phyloP scores from a whole-genome alignment of 2,888 invertebrate species.

The Geophilus truncorum region DNA sequence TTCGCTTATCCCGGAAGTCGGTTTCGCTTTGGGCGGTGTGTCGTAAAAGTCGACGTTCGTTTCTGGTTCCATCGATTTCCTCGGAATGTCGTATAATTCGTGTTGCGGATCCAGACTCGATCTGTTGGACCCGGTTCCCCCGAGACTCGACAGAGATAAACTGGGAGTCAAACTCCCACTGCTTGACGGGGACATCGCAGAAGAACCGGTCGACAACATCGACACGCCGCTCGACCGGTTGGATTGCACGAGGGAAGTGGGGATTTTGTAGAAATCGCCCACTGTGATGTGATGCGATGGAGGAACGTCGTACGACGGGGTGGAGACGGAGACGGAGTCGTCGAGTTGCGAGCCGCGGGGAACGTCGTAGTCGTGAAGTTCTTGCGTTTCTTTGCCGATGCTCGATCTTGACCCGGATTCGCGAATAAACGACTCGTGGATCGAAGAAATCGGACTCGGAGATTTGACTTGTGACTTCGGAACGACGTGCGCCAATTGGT shows the following conservation, averaged over 20 bases:
- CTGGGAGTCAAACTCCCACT: conserved; percentile 50
- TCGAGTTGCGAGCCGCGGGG: conserved; percentile 30
- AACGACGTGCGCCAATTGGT: conserved; percentile 38
- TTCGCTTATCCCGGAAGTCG: background rate
- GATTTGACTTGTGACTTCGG: conserved; percentile 35
- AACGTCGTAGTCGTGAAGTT: conserved; percentile 37
- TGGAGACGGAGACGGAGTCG: no score
- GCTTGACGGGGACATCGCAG: conserved; percentile 50
- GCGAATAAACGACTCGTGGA: background rate
- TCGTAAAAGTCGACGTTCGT: conserved; percentile 56
- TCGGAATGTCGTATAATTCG: conserved; percentile 59
- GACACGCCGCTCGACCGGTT: conserved; percentile 48
- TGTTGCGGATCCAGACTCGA: conserved; percentile 50
- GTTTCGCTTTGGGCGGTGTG: conserved; percentile 54
- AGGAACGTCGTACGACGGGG: conserved; percentile 38
- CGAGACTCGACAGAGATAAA: conserved; percentile 50
- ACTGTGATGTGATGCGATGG: conserved; percentile 36
- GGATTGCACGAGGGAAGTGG: conserved; percentile 42
- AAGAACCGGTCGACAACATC: conserved; percentile 46
- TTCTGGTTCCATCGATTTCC: conserved; percentile 54
- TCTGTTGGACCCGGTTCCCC: conserved; percentile 42
- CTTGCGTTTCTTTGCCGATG: conserved; percentile 23
- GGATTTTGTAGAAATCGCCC: conserved; percentile 42
- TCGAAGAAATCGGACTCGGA: background rate
- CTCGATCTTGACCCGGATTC: background rate